A percentile compares a stretch with the other conserved stretches of the same genome.
Conservation (phyloP, 2,888 invertebrate genomes). For the Noctua janthina region DNA sequence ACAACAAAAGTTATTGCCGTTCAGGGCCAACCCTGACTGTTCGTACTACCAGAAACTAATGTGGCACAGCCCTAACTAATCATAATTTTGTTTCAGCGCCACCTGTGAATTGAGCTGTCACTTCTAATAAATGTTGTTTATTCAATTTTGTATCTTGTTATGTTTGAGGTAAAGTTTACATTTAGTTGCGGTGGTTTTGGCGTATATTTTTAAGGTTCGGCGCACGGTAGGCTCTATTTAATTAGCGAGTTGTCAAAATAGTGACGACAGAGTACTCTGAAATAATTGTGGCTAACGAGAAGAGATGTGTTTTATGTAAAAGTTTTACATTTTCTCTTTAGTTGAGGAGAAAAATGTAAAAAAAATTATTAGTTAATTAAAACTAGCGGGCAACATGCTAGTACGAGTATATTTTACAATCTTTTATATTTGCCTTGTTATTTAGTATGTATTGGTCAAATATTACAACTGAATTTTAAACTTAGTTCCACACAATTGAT, state of each 20-base stretch:
- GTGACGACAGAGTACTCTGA: constrained; percentile 16
- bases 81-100: constrained; percentile 60
- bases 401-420: neutral
- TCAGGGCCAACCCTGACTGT: constrained; percentile 47
- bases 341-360: constrained; percentile 8
- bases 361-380: constrained; percentile 6
- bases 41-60: constrained; percentile 53
- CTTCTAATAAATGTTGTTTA: constrained; percentile 48
- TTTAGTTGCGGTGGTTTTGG: constrained; percentile 19
- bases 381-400: neutral
- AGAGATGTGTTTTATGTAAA: constrained; percentile 21
- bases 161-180: constrained; percentile 30
- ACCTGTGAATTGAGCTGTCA: constrained; percentile 61
- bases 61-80: constrained; percentile 55
- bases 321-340: neutral
- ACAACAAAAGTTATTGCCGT: constrained; percentile 60
- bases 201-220: constrained; percentile 14
- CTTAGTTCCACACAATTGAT: neutral
- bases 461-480: neutral
- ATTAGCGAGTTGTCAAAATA: constrained; percentile 38
- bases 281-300: constrained; percentile 40
- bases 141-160: constrained; percentile 52
- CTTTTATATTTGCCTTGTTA: neutral
- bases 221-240: constrained; percentile 22
- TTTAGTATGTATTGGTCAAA: neutral